Evolutionary conservation across 2,797 vertebrate genomes (phyloP), one percentile per base, ranked within the genome.

Genomic region (Chiloscyllium punctatum): DNA sequence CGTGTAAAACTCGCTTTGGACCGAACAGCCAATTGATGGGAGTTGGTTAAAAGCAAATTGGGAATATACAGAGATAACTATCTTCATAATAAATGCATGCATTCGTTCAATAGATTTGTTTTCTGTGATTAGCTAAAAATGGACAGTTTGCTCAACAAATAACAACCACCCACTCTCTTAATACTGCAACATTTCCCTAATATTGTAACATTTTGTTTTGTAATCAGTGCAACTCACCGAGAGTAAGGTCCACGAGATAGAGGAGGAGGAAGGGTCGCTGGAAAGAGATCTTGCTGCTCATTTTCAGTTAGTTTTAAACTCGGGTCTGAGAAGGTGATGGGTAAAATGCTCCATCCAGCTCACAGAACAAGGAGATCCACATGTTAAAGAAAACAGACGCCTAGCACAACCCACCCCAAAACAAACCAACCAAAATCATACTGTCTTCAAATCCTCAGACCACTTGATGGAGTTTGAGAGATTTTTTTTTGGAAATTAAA

Each of bases 381-480:
- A 68, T 92, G 37, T 21, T 42, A 23, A 66, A 92, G 62, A 48
- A 51, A 72, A 27, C 48, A 69, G 11, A 94, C 66, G n/a, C 92
- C 42, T 42, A 48, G 57, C 92, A 53, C 37, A 51, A 62, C 57
- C 57, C 69, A 30, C 25, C 51, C 48, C 25, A 25, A 42, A 42
- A 42, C 33, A 77, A 77, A 77, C 42, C 0, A 27, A 8, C 25
- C 72, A 77, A 77, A 33, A 84, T 84, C 42, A 84, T 82, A 84
- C 48, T 21, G 37, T 21, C 21, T 84, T 21, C 23, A 84, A 84
- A 84, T 48, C 33, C 72, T 33, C 30, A 48, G 21, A 23, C 66
- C 27, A 95, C 48, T 71, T 94, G 94, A 53, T 25, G 69, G 94
- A 74, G 69, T 71, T 94, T 71, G 69, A 94, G 69, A 94, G 68